Conservation (phyloP, 1,140 invertebrate genomes). For the Scaptomyza hsui region DNA sequence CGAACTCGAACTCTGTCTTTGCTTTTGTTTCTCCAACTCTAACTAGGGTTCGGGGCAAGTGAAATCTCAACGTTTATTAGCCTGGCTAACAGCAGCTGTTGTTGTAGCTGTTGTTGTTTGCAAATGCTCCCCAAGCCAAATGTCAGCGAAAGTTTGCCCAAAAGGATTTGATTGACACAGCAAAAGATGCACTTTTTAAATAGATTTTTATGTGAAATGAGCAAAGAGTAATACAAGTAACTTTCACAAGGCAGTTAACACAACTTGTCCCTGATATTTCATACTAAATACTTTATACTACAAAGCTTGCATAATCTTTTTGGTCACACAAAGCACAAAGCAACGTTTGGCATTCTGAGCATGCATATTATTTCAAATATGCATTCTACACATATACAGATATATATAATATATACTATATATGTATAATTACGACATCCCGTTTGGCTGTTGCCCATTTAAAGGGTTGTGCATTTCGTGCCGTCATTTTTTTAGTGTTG, state of each 20-base stretch:
- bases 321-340: background rate
- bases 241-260: too few relatives aligned
- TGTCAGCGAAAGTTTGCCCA: conserved; percentile 49
- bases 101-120: conserved; percentile 3
- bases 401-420: conserved; percentile 1
- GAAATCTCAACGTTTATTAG: conserved; percentile 52
- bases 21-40: background rate
- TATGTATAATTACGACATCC: conserved; percentile 27
- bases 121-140: conserved; percentile 16
- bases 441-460: conserved; percentile 15
- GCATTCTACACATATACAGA: conserved; percentile 13
- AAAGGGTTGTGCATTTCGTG: conserved; percentile 36
- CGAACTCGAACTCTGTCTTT: background rate
- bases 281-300: background rate
- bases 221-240: too few relatives aligned
- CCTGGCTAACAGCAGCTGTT: conserved; percentile 19
- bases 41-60: conserved; percentile 46
- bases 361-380: conserved; percentile 31
- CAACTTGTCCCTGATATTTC: conserved; percentile 2
- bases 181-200: too few relatives aligned
- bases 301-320: conserved; percentile 1
- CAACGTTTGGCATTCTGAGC: conserved; percentile 28
- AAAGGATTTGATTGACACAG: conserved; percentile 40
- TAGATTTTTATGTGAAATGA: too few relatives aligned
- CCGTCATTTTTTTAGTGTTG: conserved; percentile 41